Evolutionary conservation across 2,888 invertebrate species (phyloP), one percentile per base, ranked within the genome.

Genomic region (Cylloceria caligata): DNA sequence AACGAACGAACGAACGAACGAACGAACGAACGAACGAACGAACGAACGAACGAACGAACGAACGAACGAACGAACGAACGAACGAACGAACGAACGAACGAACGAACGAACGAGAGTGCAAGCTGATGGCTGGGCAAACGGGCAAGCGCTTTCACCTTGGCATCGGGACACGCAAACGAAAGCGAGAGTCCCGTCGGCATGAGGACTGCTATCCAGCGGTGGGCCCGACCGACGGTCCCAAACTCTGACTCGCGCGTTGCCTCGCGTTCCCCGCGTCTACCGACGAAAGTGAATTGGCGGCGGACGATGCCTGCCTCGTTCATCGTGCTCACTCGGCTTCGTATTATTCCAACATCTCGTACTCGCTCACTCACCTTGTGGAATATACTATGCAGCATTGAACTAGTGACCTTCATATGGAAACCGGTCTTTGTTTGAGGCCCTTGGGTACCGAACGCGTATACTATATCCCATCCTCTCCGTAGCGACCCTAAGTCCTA

Each of bases 371-470:
- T 76, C 75, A 24, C 45, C 45, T 30, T 36, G 39, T 62, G 77
- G 71, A 74, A 71, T 83, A 74, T 69, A 80, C 80, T 81, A 81
- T 85, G 86, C 88, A 88, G 88, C 88, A 87, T 90, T 91, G 91
- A 90, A 91, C 92, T 88, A 92, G 90, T 91, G 91, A 92, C 92
- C 92, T 92, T 92, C 91, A 91, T 91, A 91, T 86, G 87, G 87
- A 87, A 92, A 92, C 92, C 92, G 92, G 92, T 92, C 90, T 89
- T 88, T 87, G 88, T 89, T 89, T 88, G 57, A 84, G 81, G 82
- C 80, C 83, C 81, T 82, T 76, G 75, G 60, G 80, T 55, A 62
- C 30, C 71, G 71, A 77, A 80, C 71, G 73, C 77, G 64, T 67
- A 74, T 82, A 65, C 80, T 71, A 64, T 24, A 45, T 64, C 45